phyloP scores from a whole-genome alignment of 2,797 vertebrate species.

The Staurois parvus region DNA sequence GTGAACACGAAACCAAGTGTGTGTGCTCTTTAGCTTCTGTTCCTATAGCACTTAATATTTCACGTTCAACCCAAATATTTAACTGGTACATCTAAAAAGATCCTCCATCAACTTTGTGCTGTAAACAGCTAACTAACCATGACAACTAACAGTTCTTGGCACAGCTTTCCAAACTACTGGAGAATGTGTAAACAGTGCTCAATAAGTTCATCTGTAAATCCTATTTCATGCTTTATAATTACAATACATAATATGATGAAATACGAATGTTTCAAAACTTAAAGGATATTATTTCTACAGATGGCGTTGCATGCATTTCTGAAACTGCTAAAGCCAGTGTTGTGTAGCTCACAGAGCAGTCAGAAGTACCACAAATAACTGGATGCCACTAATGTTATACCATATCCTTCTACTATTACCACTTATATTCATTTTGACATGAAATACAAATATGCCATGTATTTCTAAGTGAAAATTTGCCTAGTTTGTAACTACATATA shows the following conservation, averaged over 20 bases:
- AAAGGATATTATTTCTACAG: background rate
- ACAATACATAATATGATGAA: conserved; percentile 35
- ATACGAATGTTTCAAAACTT: conserved; percentile 31
- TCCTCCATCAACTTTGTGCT: conserved; percentile 9
- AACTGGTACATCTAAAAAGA: background rate
- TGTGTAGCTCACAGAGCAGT: background rate
- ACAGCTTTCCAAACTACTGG: conserved; percentile 20
- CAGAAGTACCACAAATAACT: background rate
- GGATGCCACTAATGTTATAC: background rate
- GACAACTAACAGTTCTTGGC: conserved; percentile 38
- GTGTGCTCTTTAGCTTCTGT: background rate
- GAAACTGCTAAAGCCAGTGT: background rate
- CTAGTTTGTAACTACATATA: too few relatives aligned
- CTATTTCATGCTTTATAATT: conserved; percentile 43
- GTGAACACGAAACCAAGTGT: background rate
- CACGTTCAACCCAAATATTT: background rate
- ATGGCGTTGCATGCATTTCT: background rate
- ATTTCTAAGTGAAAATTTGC: too few relatives aligned
- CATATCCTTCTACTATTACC: background rate
- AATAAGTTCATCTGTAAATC: conserved; percentile 47
- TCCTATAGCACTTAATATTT: conserved; percentile 16
- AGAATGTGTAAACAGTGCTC: conserved; percentile 23
- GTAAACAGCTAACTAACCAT: conserved; percentile 54
- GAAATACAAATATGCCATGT: too few relatives aligned
- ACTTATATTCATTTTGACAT: background rate